phyloP scores from a whole-genome alignment of 2,888 invertebrate species.

The Apotomis turbidana region DNA sequence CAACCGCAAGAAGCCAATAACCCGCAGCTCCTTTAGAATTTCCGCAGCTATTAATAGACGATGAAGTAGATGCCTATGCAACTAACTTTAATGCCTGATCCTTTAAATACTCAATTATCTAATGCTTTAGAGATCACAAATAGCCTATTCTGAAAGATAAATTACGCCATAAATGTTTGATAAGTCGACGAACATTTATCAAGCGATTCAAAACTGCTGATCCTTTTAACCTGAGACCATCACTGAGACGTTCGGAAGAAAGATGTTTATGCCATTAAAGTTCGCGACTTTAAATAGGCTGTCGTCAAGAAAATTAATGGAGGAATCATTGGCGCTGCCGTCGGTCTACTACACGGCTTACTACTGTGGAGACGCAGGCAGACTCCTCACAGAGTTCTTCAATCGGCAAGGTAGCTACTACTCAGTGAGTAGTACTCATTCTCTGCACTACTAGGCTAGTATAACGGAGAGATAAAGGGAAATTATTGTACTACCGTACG shows the following conservation, averaged over 20 bases:
- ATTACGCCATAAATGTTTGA: slow-evolving; percentile 44
- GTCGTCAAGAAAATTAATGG: slow-evolving; percentile 70
- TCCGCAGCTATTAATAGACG: background rate
- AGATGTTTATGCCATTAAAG: slow-evolving; percentile 63
- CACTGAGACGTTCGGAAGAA: slow-evolving; percentile 59
- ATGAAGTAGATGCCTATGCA: background rate
- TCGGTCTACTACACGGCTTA: background rate
- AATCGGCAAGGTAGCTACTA: background rate
- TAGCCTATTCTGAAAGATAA: slow-evolving; percentile 33
- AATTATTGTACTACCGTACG: no score
- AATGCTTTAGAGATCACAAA: slow-evolving; percentile 15
- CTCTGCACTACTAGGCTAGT: background rate
- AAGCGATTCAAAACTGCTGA: slow-evolving; percentile 63
- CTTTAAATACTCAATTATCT: background rate
- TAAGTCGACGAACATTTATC: slow-evolving; percentile 59
- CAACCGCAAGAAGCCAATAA: no score
- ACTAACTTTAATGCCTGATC: background rate
- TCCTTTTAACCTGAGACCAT: slow-evolving; percentile 59
- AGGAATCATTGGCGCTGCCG: slow-evolving; percentile 56
- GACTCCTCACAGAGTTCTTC: no score
- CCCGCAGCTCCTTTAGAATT: no score
- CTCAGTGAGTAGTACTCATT: background rate
- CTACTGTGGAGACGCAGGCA: no score
- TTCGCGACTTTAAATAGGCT: slow-evolving; percentile 59
- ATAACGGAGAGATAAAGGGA: background rate